A percentile compares a stretch with the other conserved stretches of the same genome.
Evolutionary conservation across 2,797 vertebrate species (phyloP).

Genomic region (Pseudochaenichthys georgianus): DNA sequence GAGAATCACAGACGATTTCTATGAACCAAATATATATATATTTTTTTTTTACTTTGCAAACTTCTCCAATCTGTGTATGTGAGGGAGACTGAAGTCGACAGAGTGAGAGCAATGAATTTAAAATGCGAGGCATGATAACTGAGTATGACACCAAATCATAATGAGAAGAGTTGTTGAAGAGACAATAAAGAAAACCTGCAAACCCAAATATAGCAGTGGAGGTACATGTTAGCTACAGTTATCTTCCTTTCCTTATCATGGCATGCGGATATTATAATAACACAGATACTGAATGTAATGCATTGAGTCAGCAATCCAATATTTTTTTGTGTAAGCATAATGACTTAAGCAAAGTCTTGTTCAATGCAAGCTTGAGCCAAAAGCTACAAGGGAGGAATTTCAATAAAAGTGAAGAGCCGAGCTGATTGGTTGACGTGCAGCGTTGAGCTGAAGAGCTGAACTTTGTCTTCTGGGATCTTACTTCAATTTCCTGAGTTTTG

Average conservation of each 20-base stretch:
- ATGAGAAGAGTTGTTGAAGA: not conserved
- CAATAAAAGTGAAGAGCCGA: not conserved
- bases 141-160: constrained; percentile 35
- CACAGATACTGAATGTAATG: not conserved
- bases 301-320: not conserved
- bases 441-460: not conserved
- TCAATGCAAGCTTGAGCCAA: not conserved
- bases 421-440: not conserved
- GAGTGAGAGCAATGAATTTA: constrained; percentile 32
- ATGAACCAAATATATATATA: not conserved
- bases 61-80: constrained; percentile 1
- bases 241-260: not conserved
- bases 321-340: constrained; percentile 3
- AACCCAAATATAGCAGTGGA: not conserved
- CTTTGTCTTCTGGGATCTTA: constrained; percentile 15
- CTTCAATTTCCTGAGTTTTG: constrained; percentile 26
- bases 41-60: not conserved
- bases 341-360: not conserved
- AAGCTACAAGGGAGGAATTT: not conserved
- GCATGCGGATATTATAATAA: not conserved
- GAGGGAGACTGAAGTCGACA: constrained; percentile 22
- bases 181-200: not conserved
- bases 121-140: constrained; percentile 21
- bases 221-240: not conserved
- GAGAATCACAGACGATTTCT: not conserved